Percentiles rank a stretch among this genome's conserved stretches.
Evolutionary conservation across 2,113 vertebrate genomes (phyloP).

Genomic region (Dendrocopos noguchii): DNA sequence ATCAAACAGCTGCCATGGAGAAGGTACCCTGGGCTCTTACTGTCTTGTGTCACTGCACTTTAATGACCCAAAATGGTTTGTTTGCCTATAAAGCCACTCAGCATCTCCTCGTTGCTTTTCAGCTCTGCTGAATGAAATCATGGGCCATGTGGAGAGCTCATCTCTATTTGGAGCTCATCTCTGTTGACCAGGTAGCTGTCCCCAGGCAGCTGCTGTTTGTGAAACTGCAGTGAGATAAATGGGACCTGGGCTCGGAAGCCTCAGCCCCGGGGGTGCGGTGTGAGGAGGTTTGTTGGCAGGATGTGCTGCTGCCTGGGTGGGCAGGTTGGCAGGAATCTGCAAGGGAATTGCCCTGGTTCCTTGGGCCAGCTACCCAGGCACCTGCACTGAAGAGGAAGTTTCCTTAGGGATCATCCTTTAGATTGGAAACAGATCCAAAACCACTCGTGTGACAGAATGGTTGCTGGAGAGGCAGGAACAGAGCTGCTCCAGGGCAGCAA

Average conservation of each 20-base stretch:
- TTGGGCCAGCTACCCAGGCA: not conserved
- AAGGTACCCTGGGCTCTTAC: not conserved
- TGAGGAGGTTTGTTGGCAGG: fast-evolving
- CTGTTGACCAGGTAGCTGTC: not conserved
- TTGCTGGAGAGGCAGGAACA: not conserved
- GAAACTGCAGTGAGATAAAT: not conserved
- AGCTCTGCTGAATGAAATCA: not conserved
- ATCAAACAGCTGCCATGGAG: not conserved
- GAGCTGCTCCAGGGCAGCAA: fast-evolving
- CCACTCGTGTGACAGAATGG: fast-evolving
- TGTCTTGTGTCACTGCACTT: not conserved
- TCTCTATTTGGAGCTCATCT: not conserved
- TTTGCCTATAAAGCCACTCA: not conserved
- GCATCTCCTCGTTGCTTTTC: not conserved
- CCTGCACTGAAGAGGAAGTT: fast-evolving
- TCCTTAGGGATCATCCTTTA: not conserved
- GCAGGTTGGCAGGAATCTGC: not conserved
- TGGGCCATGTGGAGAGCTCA: not conserved
- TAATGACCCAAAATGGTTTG: not conserved
- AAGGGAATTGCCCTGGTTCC: not conserved
- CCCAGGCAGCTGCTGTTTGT: not conserved
- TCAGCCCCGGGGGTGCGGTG: not conserved
- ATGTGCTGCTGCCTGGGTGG: fast-evolving
- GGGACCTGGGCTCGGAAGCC: not conserved
- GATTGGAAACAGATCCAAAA: not conserved